These are phyloP conservation scores for Laodelphax striatellus DNA, from an alignment of 1,140 invertebrate species.

Conservation along the genomic window DNA sequence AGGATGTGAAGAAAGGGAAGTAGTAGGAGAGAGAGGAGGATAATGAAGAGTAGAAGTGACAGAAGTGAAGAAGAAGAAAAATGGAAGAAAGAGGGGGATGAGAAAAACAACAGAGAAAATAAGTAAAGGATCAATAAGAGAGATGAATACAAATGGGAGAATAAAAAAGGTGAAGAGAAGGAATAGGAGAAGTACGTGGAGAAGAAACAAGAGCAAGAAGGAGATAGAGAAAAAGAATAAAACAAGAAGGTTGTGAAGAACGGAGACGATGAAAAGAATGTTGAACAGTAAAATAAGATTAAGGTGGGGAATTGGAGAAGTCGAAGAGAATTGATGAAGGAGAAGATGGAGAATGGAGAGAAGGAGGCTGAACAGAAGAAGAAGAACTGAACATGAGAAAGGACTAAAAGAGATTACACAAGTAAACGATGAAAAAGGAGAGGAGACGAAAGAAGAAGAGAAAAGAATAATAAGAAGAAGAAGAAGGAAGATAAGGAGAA, in stretches of 20 bases:
- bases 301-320: too few relatives aligned
- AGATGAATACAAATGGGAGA: too few relatives aligned
- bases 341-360: neutral
- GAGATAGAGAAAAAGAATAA: too few relatives aligned
- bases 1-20: neutral
- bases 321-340: neutral
- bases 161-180: too few relatives aligned
- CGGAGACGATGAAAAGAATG: too few relatives aligned
- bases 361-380: too few relatives aligned
- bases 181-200: too few relatives aligned
- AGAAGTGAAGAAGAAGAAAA: neutral
- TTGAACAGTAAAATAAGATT: too few relatives aligned
- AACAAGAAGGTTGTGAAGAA: too few relatives aligned
- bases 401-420: neutral
- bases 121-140: slow-evolving; percentile 4
- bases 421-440: neutral
- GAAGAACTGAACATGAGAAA: neutral
- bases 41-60: neutral
- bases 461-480: neutral
- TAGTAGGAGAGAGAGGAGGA: neutral
- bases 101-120: neutral
- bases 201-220: too few relatives aligned
- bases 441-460: neutral
- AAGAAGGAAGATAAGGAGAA: slow-evolving; percentile 1
- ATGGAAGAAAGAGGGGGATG: neutral